Percentiles rank a stretch among this genome's conserved stretches.
Evolutionary conservation across 2,888 invertebrate genomes (phyloP).

Genomic region (Thecophora atra): DNA sequence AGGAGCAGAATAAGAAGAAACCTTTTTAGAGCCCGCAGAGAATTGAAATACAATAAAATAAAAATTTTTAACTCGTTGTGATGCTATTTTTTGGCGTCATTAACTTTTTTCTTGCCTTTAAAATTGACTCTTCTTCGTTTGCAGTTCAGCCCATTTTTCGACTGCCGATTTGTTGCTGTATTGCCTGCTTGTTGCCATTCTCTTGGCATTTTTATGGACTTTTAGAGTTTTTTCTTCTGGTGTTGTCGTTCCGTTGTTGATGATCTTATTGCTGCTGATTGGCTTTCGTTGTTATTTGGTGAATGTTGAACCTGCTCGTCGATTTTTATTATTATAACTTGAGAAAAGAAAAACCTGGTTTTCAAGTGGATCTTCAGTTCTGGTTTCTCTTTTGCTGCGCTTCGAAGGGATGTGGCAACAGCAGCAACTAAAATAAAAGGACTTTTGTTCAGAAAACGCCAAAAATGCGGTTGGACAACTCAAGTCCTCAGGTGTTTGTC

Average conservation of each 20-base stretch:
- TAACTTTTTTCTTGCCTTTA: neutral
- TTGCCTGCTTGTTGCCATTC: slow-evolving; percentile 9
- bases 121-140: neutral
- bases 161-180: neutral
- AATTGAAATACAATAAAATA: neutral
- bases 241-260: slow-evolving; percentile 21
- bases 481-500: neutral
- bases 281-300: slow-evolving; percentile 16
- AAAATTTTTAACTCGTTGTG: slow-evolving; percentile 14
- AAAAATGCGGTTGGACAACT: slow-evolving; percentile 2
- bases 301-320: neutral
- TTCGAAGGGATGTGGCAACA: slow-evolving; percentile 5
- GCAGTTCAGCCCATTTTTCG: slow-evolving; percentile 13
- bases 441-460: neutral
- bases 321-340: neutral
- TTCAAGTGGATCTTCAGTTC: neutral
- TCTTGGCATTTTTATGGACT: slow-evolving; percentile 24
- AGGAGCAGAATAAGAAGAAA: slow-evolving; percentile 14
- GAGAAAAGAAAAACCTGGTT: no score
- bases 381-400: slow-evolving; percentile 4
- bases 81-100: slow-evolving; percentile 21
- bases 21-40: neutral
- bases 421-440: neutral
- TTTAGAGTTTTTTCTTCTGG: slow-evolving; percentile 20
- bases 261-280: slow-evolving; percentile 32